A percentile compares a stretch with the other conserved stretches of the same genome.
These are phyloP conservation scores for Chymomyza fuscimana DNA, from an alignment of 2,888 invertebrate genomes.

Conservation along the genomic window DNA sequence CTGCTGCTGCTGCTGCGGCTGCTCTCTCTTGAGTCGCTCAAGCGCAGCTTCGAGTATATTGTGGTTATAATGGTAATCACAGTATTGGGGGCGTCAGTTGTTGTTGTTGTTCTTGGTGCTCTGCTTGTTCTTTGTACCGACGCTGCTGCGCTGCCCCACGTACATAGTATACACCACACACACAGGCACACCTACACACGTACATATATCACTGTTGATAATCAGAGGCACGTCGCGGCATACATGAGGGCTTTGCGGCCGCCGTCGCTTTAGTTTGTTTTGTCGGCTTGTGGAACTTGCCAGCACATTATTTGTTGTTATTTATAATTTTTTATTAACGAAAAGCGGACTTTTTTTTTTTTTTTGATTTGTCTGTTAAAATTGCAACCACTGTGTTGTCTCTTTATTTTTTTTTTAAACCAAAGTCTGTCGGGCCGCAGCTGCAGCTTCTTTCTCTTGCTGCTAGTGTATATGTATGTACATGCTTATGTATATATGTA, in stretches of 20 bases:
- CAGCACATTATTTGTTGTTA: constrained; percentile 47
- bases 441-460: constrained; percentile 16
- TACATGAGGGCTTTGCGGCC: constrained; percentile 5
- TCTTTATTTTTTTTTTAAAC: neutral
- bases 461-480: neutral
- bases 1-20: neutral
- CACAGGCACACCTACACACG: constrained; percentile 15
- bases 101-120: neutral
- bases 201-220: constrained; percentile 50
- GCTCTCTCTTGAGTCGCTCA: neutral
- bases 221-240: constrained; percentile 32
- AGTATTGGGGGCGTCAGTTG: neutral
- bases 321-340: constrained; percentile 24
- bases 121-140: neutral
- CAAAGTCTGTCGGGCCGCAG: neutral
- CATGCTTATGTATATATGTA: no score
- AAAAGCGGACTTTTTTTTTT: neutral
- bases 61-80: neutral
- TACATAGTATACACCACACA: constrained; percentile 15
- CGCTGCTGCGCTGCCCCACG: neutral
- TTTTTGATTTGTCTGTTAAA: constrained; percentile 24
- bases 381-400: neutral
- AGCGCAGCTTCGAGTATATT: neutral
- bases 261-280: constrained; percentile 66
- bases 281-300: constrained; percentile 67